Base-by-base conservation (phyloP, 1,140 invertebrate species). In the Temnothorax curvispinosus region DNA sequence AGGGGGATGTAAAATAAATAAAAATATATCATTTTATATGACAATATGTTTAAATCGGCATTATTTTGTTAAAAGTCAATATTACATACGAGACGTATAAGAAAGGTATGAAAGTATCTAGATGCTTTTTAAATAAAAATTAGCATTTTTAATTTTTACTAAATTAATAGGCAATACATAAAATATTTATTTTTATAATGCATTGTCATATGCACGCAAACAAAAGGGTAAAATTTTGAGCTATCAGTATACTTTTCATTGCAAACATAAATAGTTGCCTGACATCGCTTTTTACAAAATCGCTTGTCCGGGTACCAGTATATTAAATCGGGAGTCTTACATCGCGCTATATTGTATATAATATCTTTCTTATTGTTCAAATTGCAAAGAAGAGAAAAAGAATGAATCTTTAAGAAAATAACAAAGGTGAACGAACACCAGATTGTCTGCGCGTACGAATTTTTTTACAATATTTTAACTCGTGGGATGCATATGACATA, bases 391-490 rank as follows among this genome's bases (percentile, higher is more conserved):
- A 72, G 15, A 72, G n/a, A 38, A 35, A 78, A 21, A 9, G n/a
- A 78, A 50, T 52, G 11, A 67, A 41, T 60, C 27, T 74, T 44
- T 44, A 21, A 11, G 6, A 65, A 47, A 47, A 72, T 47, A 60
- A 15, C 18, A 41, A 74, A 47, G 21, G 8, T 35, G 15, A 71
- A 27, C 6, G 9, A 67, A 74, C 18, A 60, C 41, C 11, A 27
- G 35, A 82, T 72, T 82, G 41, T 44, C 7, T 21, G 8, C 38
- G 64, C 32, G 65, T 47, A 74, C 27, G 13, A 74, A 75, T 75
- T 27, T 84, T 84, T 62, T 84, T 52, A 80, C 13, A 27, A 74
- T 74, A 75, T 75, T 75, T 71, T 50, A 74, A 84, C 72, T 84
- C 21, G 18, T 47, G 44, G 21, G 41, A 84, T 72, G 18, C 18